Evolutionary conservation across 2,888 invertebrate species (phyloP), one percentile per base, ranked within the genome.

Genomic region (Scaptomyza flava): DNA sequence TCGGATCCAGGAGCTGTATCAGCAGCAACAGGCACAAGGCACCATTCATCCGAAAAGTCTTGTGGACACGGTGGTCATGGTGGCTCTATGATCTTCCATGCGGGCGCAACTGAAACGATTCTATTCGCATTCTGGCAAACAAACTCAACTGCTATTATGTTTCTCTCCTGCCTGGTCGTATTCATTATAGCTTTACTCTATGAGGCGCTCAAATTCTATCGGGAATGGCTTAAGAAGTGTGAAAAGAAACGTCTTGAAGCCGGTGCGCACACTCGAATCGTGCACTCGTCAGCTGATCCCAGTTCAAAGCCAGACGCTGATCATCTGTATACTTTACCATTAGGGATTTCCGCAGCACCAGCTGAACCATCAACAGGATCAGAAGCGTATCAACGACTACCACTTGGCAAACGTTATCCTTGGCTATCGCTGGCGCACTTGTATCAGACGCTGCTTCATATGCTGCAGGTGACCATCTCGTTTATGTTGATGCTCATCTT

Each of bases 401-500:
- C 20, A 6, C 0, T 52, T 0, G 34, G 31, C 0, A 2, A 8
- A 34, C 12, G 51, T 3, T 9, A 11, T 6, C 53, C 64, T 12
- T 85, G 64, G 57, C 36, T 66, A 0, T 27, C 46, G 0, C 31
- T 38, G 12, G 52, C 65, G 63, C 98, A 98, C 91, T 94, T 94
- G 57, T 94, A 95, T 91, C 98, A 98, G 93, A 98, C 98, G 14
- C 91, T 95, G 23, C 94, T 98, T 7, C 98, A 98, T 90, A 95
- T 97, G 76, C 84, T 98, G 20, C 98, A 98, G 93, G 96, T 98
- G 83, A 94, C 96, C 54, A 93, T 98, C 68, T 97, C 97, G 77
- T 98, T 98, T 92, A 95, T 98, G 92, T 93, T 98, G 51, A 98
- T 98, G 98, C 93, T 98, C 91, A 96, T 98, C 77, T 98, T 98